Base-by-base conservation (phyloP, 1,140 invertebrate species). In the Calliphora vicina region DNA sequence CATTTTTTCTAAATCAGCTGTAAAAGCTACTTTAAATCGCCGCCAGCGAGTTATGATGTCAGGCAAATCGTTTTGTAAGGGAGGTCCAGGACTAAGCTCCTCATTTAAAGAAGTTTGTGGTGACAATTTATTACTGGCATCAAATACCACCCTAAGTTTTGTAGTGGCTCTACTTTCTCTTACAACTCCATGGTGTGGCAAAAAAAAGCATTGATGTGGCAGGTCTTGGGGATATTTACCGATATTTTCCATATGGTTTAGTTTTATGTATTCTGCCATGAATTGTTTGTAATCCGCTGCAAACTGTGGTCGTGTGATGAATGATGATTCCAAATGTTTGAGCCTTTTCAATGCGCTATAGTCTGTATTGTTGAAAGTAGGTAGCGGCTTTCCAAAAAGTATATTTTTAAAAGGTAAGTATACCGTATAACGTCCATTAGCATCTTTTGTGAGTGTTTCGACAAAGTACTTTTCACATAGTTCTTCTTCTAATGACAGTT, bases 121-220 rank as follows among this genome's bases (percentile, higher is more conserved):
- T 23, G 73, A 29, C 17, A 82, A 84, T 82, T 84, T 84, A 25
- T 81, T 73, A 10, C 85, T 83, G 2, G 85, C 86, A 83, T 88
- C 85, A 73, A 89, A 88, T 8, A 87, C 86, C 35, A 87, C 85
- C 42, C 84, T 73, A 13, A 85, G 29, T 81, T 88, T 87, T 17
- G 88, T 91, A 12, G 86, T 87, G 57, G 84, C 82, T 82, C 87
- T 89, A 10, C 25, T n/a, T n/a, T n/a, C 84, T 83, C 84, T 86
- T 12, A 87, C 76, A 13, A 90, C 87, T 29, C 83, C 85, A 84
- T 91, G 88, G 85, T 91, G 89, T 67, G 87, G 86, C 29, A 85
- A 80, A 81, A 84, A 84, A 67, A 82, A 86, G 15, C 81, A 74
- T 0, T 13, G 76, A 35, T 50, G 20, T 82, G 57, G 20, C 23